Evolutionary conservation across 2,888 invertebrate genomes (phyloP).

Genomic region (Drosophila ustulata): DNA sequence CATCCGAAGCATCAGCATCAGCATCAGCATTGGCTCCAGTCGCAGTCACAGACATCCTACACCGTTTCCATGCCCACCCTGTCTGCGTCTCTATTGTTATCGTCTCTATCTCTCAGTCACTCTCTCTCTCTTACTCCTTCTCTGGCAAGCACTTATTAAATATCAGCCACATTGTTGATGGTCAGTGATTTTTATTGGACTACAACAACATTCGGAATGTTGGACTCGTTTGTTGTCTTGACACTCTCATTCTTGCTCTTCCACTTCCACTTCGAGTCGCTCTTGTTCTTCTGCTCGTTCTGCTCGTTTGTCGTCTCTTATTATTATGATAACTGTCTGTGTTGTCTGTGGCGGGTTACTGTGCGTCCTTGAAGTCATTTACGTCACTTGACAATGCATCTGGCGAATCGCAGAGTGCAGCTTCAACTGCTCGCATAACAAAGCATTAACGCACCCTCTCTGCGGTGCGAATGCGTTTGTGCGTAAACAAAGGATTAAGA

Average conservation of each 20-base stretch:
- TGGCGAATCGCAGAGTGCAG: background rate
- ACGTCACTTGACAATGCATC: slow-evolving; percentile 62
- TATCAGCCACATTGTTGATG: slow-evolving; percentile 77
- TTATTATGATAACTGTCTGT: slow-evolving; percentile 70
- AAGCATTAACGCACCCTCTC: background rate
- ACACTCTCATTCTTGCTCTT: background rate
- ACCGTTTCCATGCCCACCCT: slow-evolving; percentile 15
- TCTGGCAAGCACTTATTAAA: slow-evolving; percentile 70
- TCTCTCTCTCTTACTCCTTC: background rate
- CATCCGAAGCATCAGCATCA: slow-evolving; percentile 24
- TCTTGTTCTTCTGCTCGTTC: slow-evolving; percentile 28
- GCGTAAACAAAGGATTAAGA: slow-evolving; percentile 36
- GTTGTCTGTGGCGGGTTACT: slow-evolving; percentile 52
- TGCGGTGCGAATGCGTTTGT: background rate
- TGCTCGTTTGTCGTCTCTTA: slow-evolving; percentile 27
- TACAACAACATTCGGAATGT: slow-evolving; percentile 26
- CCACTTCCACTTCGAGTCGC: slow-evolving; percentile 1
- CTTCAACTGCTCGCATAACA: slow-evolving; percentile 7
- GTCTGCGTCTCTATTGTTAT: slow-evolving; percentile 35
- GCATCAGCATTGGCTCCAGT: background rate
- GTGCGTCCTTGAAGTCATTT: slow-evolving; percentile 81
- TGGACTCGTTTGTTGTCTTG: slow-evolving; percentile 21
- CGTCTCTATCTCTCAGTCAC: slow-evolving; percentile 6
- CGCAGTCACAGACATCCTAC: slow-evolving; percentile 19
- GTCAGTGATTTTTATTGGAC: slow-evolving; percentile 79